These are phyloP conservation scores for Polydrusus cervinus DNA, from an alignment of 2,888 invertebrate species.

Conservation along the genomic window DNA sequence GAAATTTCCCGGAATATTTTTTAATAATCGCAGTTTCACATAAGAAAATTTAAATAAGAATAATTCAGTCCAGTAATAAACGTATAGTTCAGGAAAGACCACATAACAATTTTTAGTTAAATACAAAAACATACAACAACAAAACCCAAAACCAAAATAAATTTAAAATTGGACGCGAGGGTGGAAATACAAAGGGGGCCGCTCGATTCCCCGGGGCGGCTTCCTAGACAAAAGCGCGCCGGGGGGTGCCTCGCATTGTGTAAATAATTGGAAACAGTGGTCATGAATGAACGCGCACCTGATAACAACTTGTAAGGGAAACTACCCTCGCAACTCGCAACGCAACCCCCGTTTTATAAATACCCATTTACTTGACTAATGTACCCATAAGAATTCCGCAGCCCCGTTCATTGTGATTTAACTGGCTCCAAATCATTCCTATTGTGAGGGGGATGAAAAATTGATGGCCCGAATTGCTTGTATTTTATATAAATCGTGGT, in stretches of 20 bases:
- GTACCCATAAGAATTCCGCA: slow-evolving; percentile 65
- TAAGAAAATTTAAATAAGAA: too few species aligned
- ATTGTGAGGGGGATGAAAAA: slow-evolving; percentile 50
- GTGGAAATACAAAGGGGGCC: slow-evolving; percentile 31
- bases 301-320: slow-evolving; percentile 64
- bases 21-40: too few species aligned
- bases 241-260: slow-evolving; percentile 65
- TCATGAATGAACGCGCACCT: slow-evolving; percentile 66
- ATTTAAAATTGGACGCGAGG: slow-evolving; percentile 28
- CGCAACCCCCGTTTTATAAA: slow-evolving; percentile 59
- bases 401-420: slow-evolving; percentile 63
- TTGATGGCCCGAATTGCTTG: slow-evolving; percentile 38
- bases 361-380: slow-evolving; percentile 67
- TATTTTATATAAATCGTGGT: slow-evolving; percentile 48
- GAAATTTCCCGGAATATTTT: too few species aligned
- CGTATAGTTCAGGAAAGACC: neutral
- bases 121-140: slow-evolving; percentile 22
- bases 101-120: slow-evolving; percentile 17
- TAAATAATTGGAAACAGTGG: slow-evolving; percentile 69
- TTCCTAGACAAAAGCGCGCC: slow-evolving; percentile 58
- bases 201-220: slow-evolving; percentile 52
- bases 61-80: too few species aligned
- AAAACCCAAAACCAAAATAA: slow-evolving; percentile 29
- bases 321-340: slow-evolving; percentile 48
- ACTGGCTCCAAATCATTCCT: slow-evolving; percentile 58